phyloP scores from a whole-genome alignment of 2,888 invertebrate genomes.

The Leptopilina syphax region DNA sequence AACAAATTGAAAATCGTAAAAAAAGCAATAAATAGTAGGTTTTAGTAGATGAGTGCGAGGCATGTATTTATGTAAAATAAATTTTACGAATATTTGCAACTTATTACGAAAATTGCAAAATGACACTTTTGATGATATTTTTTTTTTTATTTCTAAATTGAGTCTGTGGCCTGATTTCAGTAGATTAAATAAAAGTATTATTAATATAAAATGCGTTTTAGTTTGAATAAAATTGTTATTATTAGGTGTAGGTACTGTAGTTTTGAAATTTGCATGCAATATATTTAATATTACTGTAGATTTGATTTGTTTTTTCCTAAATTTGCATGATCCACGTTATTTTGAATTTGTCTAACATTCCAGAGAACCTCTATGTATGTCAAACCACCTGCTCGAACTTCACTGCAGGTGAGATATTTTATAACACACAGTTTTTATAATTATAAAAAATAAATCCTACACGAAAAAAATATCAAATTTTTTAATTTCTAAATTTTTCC shows the following conservation, averaged over 20 bases:
- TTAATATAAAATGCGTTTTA: not conserved
- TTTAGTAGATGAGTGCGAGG: too few relatives aligned
- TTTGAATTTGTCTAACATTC: slow-evolving; percentile 68
- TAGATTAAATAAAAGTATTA: too few relatives aligned
- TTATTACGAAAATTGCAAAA: too few relatives aligned
- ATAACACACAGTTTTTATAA: slow-evolving; percentile 50
- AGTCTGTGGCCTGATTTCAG: not conserved
- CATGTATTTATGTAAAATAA: too few relatives aligned
- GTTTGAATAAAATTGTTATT: not conserved
- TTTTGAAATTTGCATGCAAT: slow-evolving; percentile 23
- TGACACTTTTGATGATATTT: too few relatives aligned
- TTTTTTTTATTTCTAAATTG: not conserved
- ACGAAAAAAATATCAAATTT: too few relatives aligned
- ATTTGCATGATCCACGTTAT: slow-evolving; percentile 61
- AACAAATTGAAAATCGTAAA: too few relatives aligned
- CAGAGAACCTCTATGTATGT: slow-evolving; percentile 71
- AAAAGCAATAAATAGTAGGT: too few relatives aligned
- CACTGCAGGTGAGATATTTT: slow-evolving; percentile 72
- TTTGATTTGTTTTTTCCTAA: not conserved
- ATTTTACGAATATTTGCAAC: too few relatives aligned
- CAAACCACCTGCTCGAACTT: slow-evolving; percentile 69
- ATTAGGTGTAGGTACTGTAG: not conserved
- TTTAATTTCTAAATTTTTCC: too few relatives aligned
- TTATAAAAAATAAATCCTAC: too few relatives aligned
- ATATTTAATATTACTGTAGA: not conserved